Evolutionary conservation across 2,888 invertebrate species (phyloP).

Genomic region (Acrobasis consociella): DNA sequence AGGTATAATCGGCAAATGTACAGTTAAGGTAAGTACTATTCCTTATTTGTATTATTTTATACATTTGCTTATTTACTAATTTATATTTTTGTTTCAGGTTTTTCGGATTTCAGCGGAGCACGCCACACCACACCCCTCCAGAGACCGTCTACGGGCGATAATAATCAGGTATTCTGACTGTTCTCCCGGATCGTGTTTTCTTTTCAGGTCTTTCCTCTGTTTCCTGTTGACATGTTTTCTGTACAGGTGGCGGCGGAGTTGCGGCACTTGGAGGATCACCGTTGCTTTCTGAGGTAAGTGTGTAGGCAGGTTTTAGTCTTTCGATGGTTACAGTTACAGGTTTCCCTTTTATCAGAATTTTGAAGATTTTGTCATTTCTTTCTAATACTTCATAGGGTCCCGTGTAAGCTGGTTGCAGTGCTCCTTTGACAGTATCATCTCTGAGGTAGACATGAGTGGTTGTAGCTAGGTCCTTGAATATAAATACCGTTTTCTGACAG

Average conservation of each 20-base stretch:
- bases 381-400: neutral
- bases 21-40: no score
- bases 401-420: conserved; percentile 1
- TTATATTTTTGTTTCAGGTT: no score
- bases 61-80: no score
- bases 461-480: neutral
- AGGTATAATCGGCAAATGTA: no score
- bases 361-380: neutral
- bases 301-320: neutral
- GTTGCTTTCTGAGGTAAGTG: neutral
- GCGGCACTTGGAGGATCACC: neutral
- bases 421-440: neutral
- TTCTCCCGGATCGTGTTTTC: neutral
- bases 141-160: conserved; percentile 1
- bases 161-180: neutral
- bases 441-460: neutral
- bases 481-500: no score
- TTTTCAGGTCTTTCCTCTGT: neutral
- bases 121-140: no score
- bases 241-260: neutral
- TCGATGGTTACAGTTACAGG: neutral
- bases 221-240: neutral
- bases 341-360: neutral
- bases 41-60: no score
- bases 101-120: no score